phyloP scores from a whole-genome alignment of 2,113 vertebrate species.

The Penelope pileata region DNA sequence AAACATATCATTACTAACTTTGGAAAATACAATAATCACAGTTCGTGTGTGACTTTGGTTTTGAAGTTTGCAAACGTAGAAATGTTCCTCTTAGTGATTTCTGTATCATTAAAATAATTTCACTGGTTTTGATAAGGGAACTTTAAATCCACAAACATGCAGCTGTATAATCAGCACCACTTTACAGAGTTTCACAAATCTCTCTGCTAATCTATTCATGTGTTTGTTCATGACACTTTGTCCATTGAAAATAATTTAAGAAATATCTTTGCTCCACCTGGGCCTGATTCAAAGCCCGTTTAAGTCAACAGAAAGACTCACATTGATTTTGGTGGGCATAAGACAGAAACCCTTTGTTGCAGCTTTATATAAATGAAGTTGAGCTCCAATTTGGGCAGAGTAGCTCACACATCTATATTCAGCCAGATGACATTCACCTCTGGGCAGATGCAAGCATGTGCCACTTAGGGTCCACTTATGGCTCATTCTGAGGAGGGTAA shows the following conservation, averaged over 20 bases:
- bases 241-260: constrained; percentile 26
- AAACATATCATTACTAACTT: constrained; percentile 71
- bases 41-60: neutral
- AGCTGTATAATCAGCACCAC: neutral
- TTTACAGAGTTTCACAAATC: constrained; percentile 14
- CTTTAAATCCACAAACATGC: neutral
- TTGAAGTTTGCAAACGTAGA: constrained; percentile 28
- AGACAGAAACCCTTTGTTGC: constrained; percentile 25
- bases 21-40: constrained; percentile 55
- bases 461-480: neutral
- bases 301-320: neutral
- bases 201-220: constrained; percentile 34
- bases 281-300: constrained; percentile 4
- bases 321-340: neutral
- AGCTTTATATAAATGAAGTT: constrained; percentile 35
- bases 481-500: neutral
- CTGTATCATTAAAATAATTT: constrained; percentile 25
- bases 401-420: neutral
- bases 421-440: neutral
- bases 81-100: constrained; percentile 40
- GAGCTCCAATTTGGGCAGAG: neutral
- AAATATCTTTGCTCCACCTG: constrained; percentile 18
- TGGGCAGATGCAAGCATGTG: neutral
- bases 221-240: constrained; percentile 40
- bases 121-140: constrained; percentile 42